These are phyloP conservation scores for Clinocottus analis DNA, from an alignment of 2,113 vertebrate species.

Conservation along the genomic window DNA sequence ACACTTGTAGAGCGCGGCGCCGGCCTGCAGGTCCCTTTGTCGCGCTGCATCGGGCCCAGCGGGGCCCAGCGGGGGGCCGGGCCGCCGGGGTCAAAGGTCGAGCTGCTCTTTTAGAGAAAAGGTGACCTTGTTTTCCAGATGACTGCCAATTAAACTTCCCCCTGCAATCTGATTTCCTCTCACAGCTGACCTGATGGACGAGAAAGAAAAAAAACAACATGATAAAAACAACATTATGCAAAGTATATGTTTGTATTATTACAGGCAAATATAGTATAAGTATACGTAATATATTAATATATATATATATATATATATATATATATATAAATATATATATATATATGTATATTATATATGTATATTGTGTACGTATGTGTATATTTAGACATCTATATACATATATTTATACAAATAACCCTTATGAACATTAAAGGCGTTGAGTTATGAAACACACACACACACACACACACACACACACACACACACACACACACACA, in stretches of 20 bases:
- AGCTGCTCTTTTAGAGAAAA: conserved; percentile 46
- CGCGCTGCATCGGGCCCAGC: conserved; percentile 50
- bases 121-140: conserved; percentile 74
- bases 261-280: not conserved
- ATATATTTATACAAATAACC: no score
- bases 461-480: no score
- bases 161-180: conserved; percentile 3
- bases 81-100: conserved; percentile 63
- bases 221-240: not conserved
- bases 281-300: no score
- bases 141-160: conserved; percentile 61
- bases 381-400: no score
- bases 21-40: conserved; percentile 75
- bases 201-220: not conserved
- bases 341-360: no score
- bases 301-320: no score
- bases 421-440: no score
- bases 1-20: conserved; percentile 71
- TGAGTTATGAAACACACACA: no score
- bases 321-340: no score
- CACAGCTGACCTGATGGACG: conserved; percentile 7
- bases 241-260: not conserved
- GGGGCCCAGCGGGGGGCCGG: no score
- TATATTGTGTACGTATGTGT: no score
- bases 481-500: no score